Base-by-base conservation (phyloP, 2,113 vertebrate genomes). In the Tretioscincus oriximinensis region DNA sequence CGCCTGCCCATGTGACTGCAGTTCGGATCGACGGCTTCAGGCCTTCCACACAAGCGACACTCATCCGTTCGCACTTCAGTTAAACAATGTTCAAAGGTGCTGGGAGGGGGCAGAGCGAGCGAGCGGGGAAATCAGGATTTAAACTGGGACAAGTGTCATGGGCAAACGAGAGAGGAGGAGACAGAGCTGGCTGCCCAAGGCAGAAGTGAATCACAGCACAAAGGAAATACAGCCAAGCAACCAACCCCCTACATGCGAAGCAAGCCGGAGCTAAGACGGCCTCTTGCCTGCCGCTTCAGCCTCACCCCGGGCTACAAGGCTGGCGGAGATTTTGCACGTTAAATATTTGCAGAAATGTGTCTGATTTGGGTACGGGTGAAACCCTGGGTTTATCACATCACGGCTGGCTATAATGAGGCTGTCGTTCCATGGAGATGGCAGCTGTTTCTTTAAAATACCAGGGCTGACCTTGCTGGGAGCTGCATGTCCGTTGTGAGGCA, bases 131-230 rank as follows among this genome's bases (percentile, higher is more conserved):
- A 63, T 79, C 29, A 35, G 66, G 29, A 70, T 76, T 64, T 80
- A 76, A 76, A 74, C n/a, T 63, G 66, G 80, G 73, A 82, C 69
- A 58, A 66, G 81, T 26, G 51, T 60, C 60, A 47, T 80, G 88
- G 63, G 87, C 84, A 63, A 0, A 0, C 0, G 1, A 61, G 67
- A 73, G 78, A 54, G 0, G 0, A 61, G 0, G 0, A 70, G 26
- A 67, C 26, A 54, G 18, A 7, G 14, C 47, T 21, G 3, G 60
- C 0, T 0, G n/a, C 73, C 31, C 35, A 6, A 49, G 67, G 61
- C 28, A 21, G n/a, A 70, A 64, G 29, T 54, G 83, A 71, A n/a
- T 60, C 64, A 67, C 63, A 73, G 10, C 58, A 69, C 41, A 63
- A 75, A 63, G 64, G 67, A 31, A 67, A 61, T 8, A 29, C 41